phyloP scores from a whole-genome alignment of 2,113 vertebrate species.

The Siphamia tubifer region DNA sequence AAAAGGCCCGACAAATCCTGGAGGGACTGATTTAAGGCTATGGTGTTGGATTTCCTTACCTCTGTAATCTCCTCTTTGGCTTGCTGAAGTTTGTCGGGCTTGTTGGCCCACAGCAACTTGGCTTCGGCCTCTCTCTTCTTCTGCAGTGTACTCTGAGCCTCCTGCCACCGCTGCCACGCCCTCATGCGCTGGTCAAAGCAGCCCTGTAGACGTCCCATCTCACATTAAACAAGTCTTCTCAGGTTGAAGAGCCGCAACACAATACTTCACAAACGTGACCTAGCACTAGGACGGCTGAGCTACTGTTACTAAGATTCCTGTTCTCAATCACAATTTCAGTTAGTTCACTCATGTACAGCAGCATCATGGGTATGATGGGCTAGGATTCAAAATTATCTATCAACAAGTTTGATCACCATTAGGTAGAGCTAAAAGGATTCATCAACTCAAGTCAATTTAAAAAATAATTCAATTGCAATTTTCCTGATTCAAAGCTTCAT shows the following conservation, averaged over 20 bases:
- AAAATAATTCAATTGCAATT: too few relatives aligned
- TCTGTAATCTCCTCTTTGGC: constrained; percentile 94
- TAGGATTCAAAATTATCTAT: too few relatives aligned
- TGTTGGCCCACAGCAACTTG: constrained; percentile 95
- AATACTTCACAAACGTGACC: background rate
- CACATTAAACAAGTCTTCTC: background rate
- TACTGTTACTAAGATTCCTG: too few relatives aligned
- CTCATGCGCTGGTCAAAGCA: constrained; percentile 95
- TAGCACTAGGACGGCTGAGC: background rate
- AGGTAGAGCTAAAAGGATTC: too few relatives aligned
- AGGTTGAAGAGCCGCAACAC: background rate
- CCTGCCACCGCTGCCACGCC: constrained; percentile 96
- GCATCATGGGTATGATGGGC: too few relatives aligned
- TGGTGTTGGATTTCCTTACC: constrained; percentile 69
- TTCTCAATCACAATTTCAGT: too few relatives aligned
- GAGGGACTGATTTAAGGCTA: too few relatives aligned
- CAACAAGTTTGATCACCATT: too few relatives aligned
- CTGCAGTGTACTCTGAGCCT: constrained; percentile 90
- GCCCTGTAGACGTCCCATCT: constrained; percentile 71
- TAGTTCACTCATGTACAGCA: too few relatives aligned
- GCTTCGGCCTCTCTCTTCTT: constrained; percentile 95
- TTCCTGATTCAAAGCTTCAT: too few relatives aligned
- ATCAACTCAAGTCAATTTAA: too few relatives aligned
- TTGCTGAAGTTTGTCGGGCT: constrained; percentile 94
- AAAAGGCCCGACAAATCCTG: too few relatives aligned